phyloP scores from a whole-genome alignment of 2,888 invertebrate species.

The Strigamia transsilvanica region DNA sequence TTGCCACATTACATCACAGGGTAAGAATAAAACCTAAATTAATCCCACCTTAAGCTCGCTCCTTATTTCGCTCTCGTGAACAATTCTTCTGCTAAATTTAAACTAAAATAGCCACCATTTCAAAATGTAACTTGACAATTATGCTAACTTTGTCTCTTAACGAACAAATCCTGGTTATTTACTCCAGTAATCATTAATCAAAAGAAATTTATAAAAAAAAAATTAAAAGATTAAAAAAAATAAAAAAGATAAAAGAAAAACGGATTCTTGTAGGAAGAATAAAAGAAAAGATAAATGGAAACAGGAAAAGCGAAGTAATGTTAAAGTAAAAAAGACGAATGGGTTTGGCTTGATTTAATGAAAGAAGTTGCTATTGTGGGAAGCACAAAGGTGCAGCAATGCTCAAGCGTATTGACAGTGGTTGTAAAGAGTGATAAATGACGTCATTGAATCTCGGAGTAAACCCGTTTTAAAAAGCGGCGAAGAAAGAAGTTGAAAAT shows the following conservation, averaged over 20 bases:
- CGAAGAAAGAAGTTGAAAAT: not conserved
- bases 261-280: not conserved
- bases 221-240: not conserved
- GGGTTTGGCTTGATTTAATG: conserved; percentile 46
- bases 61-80: conserved; percentile 38
- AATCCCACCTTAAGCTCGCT: conserved; percentile 43
- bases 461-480: conserved; percentile 2
- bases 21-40: conserved; percentile 34
- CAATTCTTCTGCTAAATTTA: conserved; percentile 47
- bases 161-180: not conserved
- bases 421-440: conserved; percentile 47
- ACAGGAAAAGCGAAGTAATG: conserved; percentile 27
- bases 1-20: conserved; percentile 43
- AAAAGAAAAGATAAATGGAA: conserved; percentile 34
- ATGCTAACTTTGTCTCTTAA: conserved; percentile 9
- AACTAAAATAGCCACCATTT: conserved; percentile 14
- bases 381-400: conserved; percentile 47
- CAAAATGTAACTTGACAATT: conserved; percentile 33
- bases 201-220: not conserved
- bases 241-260: not conserved
- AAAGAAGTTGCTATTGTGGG: conserved; percentile 38
- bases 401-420: conserved; percentile 42
- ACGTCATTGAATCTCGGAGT: conserved; percentile 40
- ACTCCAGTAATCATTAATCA: conserved; percentile 27
- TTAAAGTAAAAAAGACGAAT: conserved; percentile 32